A percentile compares a stretch with the other conserved stretches of the same genome.
Evolutionary conservation across 53 echinoderm and acorn worm species (phyloP).

Genomic region (Holothuria scabra): DNA sequence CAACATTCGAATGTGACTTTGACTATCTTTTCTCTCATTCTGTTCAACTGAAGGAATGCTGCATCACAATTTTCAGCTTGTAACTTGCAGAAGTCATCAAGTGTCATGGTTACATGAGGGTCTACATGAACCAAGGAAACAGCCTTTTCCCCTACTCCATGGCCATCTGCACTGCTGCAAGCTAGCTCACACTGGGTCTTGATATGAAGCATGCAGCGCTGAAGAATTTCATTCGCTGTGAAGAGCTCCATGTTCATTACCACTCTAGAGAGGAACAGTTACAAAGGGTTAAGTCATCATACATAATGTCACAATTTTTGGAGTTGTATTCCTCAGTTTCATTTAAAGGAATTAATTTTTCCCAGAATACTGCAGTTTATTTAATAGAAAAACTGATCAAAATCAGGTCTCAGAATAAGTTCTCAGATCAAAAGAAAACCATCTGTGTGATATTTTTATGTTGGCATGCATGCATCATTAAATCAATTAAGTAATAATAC

Average conservation of each 20-base stretch:
- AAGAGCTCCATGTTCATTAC: constrained; percentile 84
- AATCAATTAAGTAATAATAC: no score
- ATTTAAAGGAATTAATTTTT: no score
- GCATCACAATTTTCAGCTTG: constrained; percentile 94
- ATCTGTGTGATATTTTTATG: no score
- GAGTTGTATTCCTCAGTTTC: no score
- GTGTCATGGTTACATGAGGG: constrained; percentile 61
- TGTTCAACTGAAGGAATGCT: constrained; percentile 70
- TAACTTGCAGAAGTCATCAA: constrained; percentile 79
- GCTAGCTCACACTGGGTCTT: constrained; percentile 91
- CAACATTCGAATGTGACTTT: constrained; percentile 95
- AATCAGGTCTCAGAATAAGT: no score
- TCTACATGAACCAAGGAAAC: constrained; percentile 78
- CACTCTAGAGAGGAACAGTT: constrained; percentile 41
- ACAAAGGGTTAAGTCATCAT: no score
- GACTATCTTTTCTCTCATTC: constrained; percentile 89
- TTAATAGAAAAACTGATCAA: no score
- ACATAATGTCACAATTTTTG: no score
- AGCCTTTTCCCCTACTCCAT: constrained; percentile 74
- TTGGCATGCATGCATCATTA: no score
- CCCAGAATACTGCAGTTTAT: no score
- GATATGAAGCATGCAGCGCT: constrained; percentile 92
- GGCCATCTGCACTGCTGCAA: constrained; percentile 72
- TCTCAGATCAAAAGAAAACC: no score
- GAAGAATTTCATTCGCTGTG: constrained; percentile 96